phyloP scores from a whole-genome alignment of 1,140 invertebrate genomes.

The Lasaia peninsularis region DNA sequence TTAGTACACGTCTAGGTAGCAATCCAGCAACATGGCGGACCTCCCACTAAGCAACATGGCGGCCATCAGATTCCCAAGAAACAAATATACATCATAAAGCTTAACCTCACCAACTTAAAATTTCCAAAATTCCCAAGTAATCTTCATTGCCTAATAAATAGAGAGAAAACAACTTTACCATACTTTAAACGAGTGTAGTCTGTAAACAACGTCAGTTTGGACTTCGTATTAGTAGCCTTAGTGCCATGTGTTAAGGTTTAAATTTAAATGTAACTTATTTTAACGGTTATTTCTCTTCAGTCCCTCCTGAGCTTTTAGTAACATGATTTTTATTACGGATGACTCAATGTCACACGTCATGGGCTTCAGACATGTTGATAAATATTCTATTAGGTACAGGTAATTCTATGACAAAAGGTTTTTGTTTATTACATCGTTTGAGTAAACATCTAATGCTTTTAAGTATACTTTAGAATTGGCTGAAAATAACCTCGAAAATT shows the following conservation, averaged over 20 bases:
- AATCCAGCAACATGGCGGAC: too few relatives aligned
- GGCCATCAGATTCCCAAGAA: too few relatives aligned
- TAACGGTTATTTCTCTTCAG: slow-evolving; percentile 1
- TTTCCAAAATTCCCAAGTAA: slow-evolving; percentile 28
- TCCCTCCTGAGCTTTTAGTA: slow-evolving; percentile 24
- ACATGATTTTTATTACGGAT: slow-evolving; percentile 30
- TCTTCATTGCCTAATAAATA: slow-evolving; percentile 42
- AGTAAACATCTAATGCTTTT: too few relatives aligned
- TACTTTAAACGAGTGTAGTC: slow-evolving; percentile 27
- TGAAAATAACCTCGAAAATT: too few relatives aligned
- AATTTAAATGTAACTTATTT: background rate
- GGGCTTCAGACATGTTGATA: slow-evolving; percentile 1
- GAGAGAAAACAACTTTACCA: slow-evolving; percentile 29
- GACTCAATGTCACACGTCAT: slow-evolving; percentile 19
- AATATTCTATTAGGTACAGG: background rate
- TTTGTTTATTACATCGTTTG: too few relatives aligned
- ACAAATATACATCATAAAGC: background rate
- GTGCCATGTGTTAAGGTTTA: slow-evolving; percentile 3
- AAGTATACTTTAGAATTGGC: too few relatives aligned
- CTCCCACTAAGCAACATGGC: too few relatives aligned
- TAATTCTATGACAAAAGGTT: too few relatives aligned
- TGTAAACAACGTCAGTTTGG: slow-evolving; percentile 8
- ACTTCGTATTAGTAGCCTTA: slow-evolving; percentile 1
- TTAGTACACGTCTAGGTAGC: too few relatives aligned
- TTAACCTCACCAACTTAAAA: slow-evolving; percentile 11